phyloP scores from a whole-genome alignment of 92 coral and sea anemone species.

The Epizoanthus fatuus region DNA sequence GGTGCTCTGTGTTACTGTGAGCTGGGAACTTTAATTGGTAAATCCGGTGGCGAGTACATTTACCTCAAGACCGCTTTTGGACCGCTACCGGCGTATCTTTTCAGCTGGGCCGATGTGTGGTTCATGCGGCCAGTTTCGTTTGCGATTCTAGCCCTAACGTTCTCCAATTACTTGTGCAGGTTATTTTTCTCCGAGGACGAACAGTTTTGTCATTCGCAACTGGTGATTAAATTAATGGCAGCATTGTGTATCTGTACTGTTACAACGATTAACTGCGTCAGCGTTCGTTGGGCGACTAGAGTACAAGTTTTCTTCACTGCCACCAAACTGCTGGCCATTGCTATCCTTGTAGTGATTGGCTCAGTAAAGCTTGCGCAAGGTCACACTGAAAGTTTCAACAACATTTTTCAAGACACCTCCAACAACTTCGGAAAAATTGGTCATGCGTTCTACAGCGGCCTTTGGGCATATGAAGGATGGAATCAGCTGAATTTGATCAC shows the following conservation, averaged over 20 bases:
- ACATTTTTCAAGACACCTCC: constrained; percentile 34
- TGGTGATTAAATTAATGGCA: constrained; percentile 50
- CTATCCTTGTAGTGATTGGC: constrained; percentile 52
- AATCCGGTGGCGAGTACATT: constrained; percentile 82
- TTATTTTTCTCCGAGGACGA: constrained; percentile 51
- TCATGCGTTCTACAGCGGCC: constrained; percentile 62
- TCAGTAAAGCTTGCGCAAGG: constrained; percentile 49
- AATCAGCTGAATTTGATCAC: constrained; percentile 63
- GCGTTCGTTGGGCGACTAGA: constrained; percentile 58
- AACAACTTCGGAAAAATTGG: constrained; percentile 58
- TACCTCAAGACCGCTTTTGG: constrained; percentile 83
- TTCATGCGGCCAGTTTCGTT: constrained; percentile 76
- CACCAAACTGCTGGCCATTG: constrained; percentile 52
- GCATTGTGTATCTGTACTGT: constrained; percentile 55
- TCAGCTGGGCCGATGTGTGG: constrained; percentile 80
- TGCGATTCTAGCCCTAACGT: constrained; percentile 76
- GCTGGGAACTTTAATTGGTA: constrained; percentile 78
- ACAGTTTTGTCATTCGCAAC: constrained; percentile 16
- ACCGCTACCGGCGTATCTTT: constrained; percentile 72
- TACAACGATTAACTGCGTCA: constrained; percentile 56
- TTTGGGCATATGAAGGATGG: constrained; percentile 74
- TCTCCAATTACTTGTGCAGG: constrained; percentile 66
- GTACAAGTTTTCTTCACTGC: constrained; percentile 65
- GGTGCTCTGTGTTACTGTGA: constrained; percentile 87
- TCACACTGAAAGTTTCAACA: constrained; percentile 13